Conservation (phyloP, 1,140 invertebrate genomes). For the Heliconius nattereri region DNA sequence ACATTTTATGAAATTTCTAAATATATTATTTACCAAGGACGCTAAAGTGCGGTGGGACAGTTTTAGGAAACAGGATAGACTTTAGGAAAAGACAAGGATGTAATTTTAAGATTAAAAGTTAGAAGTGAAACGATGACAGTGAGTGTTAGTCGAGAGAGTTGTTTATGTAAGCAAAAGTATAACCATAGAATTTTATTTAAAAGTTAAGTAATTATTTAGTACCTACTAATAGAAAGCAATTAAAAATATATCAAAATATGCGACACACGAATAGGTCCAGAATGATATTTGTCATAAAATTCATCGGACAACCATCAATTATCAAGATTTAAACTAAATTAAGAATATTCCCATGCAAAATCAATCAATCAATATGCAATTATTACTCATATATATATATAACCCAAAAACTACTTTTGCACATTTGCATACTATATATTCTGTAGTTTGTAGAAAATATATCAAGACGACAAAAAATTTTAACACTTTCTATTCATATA, state of each 20-base stretch:
- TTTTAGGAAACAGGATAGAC: not conserved
- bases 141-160: constrained; percentile 1
- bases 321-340: not conserved
- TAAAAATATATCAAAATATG: not conserved
- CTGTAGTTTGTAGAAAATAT: not conserved
- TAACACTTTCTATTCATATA: too few relatives aligned
- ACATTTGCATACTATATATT: not conserved
- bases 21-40: not conserved
- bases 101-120: not conserved
- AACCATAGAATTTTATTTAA: too few relatives aligned
- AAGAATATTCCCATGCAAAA: not conserved
- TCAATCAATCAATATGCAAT: not conserved
- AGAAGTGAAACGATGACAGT: not conserved
- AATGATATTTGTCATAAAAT: not conserved
- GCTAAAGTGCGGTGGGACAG: too few relatives aligned
- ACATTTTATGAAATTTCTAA: not conserved
- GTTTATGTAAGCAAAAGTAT: too few relatives aligned
- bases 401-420: constrained; percentile 5
- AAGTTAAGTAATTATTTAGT: not conserved
- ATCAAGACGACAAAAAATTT: not conserved
- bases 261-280: constrained; percentile 4
- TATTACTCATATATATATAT: not conserved
- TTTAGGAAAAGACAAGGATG: not conserved
- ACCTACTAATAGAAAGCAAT: not conserved
- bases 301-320: too few relatives aligned